Evolutionary conservation across 2,113 vertebrate species (phyloP).

Genomic region (Globicephala melas): DNA sequence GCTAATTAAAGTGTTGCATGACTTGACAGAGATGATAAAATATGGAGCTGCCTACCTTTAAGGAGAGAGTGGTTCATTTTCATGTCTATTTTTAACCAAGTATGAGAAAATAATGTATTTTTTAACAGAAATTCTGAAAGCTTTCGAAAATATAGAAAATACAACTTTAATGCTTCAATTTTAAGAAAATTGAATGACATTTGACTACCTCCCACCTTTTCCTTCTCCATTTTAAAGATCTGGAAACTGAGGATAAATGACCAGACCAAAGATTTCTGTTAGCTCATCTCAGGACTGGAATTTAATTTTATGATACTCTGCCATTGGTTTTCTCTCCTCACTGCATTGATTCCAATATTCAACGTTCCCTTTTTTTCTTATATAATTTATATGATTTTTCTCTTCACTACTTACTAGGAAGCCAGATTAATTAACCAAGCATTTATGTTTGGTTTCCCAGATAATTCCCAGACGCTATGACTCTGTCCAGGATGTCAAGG

Average conservation of each 20-base stretch:
- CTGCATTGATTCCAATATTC: neutral
- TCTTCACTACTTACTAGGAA: neutral
- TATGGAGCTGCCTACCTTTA: neutral
- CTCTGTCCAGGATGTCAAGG: neutral
- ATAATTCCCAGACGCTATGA: neutral
- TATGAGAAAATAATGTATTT: neutral
- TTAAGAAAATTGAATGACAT: neutral
- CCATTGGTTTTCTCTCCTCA: neutral
- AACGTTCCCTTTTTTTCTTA: neutral
- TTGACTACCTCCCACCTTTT: neutral
- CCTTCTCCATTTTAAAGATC: neutral
- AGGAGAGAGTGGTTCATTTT: neutral
- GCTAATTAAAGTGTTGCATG: neutral
- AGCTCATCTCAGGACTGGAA: neutral
- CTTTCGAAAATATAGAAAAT: neutral
- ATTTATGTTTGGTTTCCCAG: neutral
- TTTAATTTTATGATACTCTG: constrained; percentile 6
- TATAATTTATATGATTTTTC: neutral
- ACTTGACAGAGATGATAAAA: constrained; percentile 29
- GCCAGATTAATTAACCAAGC: neutral
- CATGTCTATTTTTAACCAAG: neutral
- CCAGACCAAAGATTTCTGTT: neutral
- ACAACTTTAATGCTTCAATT: neutral
- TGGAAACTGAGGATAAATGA: neutral
- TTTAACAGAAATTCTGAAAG: constrained; percentile 21